Evolutionary conservation across 2,797 vertebrate genomes (phyloP).

Genomic region (Pempheris klunzingeri): DNA sequence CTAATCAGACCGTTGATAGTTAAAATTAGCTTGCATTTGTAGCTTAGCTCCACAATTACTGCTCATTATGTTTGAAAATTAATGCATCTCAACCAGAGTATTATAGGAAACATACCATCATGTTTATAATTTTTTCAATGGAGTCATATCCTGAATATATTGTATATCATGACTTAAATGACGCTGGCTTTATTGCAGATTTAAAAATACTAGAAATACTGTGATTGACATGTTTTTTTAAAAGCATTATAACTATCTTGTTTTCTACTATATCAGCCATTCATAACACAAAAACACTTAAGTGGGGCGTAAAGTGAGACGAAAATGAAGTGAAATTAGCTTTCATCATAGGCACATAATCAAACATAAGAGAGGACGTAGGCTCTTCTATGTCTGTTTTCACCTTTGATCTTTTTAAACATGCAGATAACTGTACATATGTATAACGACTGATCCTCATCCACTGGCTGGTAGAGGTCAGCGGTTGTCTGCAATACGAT

Average conservation of each 20-base stretch:
- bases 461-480: slow-evolving; percentile 72
- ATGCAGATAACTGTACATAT: slow-evolving; percentile 52
- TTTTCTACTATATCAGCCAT: slow-evolving; percentile 25
- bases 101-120: slow-evolving; percentile 16
- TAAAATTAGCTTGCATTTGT: too few relatives aligned
- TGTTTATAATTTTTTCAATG: not conserved
- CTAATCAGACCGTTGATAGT: slow-evolving; percentile 17
- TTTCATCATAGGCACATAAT: slow-evolving; percentile 29
- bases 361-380: not conserved
- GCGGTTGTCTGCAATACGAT: slow-evolving; percentile 49
- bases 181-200: slow-evolving; percentile 5
- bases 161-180: slow-evolving; percentile 24
- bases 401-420: slow-evolving; percentile 42
- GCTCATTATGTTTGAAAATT: slow-evolving; percentile 10
- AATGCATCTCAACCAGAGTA: slow-evolving; percentile 11
- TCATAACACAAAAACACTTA: not conserved
- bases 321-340: slow-evolving; percentile 5
- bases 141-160: slow-evolving; percentile 40
- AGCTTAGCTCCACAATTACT: slow-evolving; percentile 24
- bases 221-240: not conserved
- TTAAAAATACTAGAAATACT: slow-evolving; percentile 21
- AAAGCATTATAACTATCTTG: not conserved
- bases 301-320: slow-evolving; percentile 3
- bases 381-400: slow-evolving; percentile 22
- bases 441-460: slow-evolving; percentile 57